phyloP scores from a whole-genome alignment of 2,797 vertebrate genomes.

The Phyllotis vaccarum region DNA sequence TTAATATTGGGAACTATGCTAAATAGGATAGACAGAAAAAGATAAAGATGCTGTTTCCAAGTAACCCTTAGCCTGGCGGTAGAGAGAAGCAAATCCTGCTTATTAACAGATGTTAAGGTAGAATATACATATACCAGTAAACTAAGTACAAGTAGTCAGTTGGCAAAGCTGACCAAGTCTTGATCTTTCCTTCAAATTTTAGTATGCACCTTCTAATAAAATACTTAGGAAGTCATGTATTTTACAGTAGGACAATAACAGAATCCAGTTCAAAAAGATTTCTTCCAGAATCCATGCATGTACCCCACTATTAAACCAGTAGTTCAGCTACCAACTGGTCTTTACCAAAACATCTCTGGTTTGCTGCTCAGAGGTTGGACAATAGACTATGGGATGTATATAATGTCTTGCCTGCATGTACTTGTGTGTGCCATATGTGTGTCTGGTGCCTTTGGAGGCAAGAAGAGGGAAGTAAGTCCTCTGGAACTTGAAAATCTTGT shows the following conservation, averaged over 20 bases:
- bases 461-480: background rate
- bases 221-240: background rate
- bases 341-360: background rate
- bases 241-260: background rate
- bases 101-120: background rate
- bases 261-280: background rate
- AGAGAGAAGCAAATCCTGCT: background rate
- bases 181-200: background rate
- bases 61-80: background rate
- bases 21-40: background rate
- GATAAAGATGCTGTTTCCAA: background rate
- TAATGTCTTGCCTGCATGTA: background rate
- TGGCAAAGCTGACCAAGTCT: background rate
- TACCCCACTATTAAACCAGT: background rate
- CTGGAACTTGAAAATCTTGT: background rate
- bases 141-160: background rate
- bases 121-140: background rate
- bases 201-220: background rate
- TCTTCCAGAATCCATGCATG: background rate
- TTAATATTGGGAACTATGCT: background rate
- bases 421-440: background rate
- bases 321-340: background rate
- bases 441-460: background rate
- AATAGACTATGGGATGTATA: background rate
- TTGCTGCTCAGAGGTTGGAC: background rate